Conservation (phyloP, 2,797 vertebrate genomes). For the Morus bassanus region DNA sequence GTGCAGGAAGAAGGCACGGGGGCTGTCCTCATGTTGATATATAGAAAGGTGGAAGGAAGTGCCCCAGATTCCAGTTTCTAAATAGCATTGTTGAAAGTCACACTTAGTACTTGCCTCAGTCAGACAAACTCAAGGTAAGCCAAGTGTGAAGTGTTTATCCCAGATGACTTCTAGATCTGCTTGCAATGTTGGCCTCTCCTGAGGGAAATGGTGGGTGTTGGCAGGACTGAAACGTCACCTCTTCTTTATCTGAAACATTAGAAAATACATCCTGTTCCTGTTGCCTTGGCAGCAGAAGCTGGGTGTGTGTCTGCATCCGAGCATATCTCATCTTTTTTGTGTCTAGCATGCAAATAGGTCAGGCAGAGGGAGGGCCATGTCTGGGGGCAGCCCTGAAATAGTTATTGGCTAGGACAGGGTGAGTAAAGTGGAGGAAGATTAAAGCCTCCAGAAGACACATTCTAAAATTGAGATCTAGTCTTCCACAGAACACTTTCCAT, state of each 20-base stretch:
- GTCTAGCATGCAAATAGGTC: not conserved
- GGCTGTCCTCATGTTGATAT: not conserved
- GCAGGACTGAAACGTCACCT: not conserved
- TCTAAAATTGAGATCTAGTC: not conserved
- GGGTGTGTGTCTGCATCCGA: not conserved
- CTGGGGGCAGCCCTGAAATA: not conserved
- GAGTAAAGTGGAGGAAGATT: not conserved
- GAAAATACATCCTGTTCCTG: conserved; percentile 15
- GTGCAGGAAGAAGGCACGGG: accelerated
- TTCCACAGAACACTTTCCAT: not conserved
- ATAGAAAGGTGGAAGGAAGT: not conserved
- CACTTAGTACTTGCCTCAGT: not conserved
- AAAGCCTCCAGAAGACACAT: not conserved
- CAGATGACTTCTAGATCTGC: not conserved
- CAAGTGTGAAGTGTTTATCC: not conserved
- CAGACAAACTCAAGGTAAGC: not conserved
- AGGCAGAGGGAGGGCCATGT: not conserved
- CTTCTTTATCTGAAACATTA: conserved; percentile 14
- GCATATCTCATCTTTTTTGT: not conserved
- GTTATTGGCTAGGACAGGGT: not conserved
- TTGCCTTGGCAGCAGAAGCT: conserved; percentile 44
- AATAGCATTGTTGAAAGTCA: not conserved
- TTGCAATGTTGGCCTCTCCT: not conserved
- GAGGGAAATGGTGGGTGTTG: not conserved
- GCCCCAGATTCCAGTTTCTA: not conserved